Percentiles rank a stretch among this genome's conserved stretches.
phyloP scores from a whole-genome alignment of 2,797 vertebrate genomes.

The Ctenochaetus hawaiiensis region DNA sequence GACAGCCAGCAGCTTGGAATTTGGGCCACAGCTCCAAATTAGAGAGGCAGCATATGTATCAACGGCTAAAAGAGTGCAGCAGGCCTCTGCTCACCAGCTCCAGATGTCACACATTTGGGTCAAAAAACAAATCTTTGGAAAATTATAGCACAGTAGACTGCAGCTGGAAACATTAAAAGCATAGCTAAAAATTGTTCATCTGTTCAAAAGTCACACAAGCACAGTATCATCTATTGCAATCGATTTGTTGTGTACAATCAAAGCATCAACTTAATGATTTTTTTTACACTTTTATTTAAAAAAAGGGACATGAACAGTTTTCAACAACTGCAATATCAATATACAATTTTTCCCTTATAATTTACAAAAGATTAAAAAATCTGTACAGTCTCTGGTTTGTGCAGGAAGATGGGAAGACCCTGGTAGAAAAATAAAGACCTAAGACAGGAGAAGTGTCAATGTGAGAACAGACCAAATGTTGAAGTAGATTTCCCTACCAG shows the following conservation, averaged over 20 bases:
- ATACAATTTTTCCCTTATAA: conserved; percentile 86
- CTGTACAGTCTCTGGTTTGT: conserved; percentile 93
- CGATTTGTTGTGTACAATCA: conserved; percentile 37
- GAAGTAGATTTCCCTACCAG: conserved; percentile 39
- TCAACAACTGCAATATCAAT: conserved; percentile 77
- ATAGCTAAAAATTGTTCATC: not conserved
- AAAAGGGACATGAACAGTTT: conserved; percentile 88
- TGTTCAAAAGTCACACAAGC: conserved; percentile 1
- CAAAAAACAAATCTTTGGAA: conserved; percentile 46
- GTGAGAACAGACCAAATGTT: conserved; percentile 64
- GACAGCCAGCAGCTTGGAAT: conserved; percentile 66
- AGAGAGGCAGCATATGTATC: conserved; percentile 47
- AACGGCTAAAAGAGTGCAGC: conserved; percentile 40
- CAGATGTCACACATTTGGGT: conserved; percentile 56
- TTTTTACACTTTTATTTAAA: conserved; percentile 91
- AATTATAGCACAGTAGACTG: conserved; percentile 4
- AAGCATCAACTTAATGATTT: conserved; percentile 30
- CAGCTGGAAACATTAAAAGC: conserved; percentile 6
- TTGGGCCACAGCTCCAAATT: conserved; percentile 65
- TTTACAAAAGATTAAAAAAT: conserved; percentile 84
- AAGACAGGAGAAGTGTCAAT: conserved; percentile 69
- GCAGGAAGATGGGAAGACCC: conserved; percentile 92
- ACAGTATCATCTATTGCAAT: not conserved
- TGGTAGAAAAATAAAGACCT: conserved; percentile 90
- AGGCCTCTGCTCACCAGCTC: conserved; percentile 18